phyloP scores from a whole-genome alignment of 2,113 vertebrate species.

The Leiothrix lutea region DNA sequence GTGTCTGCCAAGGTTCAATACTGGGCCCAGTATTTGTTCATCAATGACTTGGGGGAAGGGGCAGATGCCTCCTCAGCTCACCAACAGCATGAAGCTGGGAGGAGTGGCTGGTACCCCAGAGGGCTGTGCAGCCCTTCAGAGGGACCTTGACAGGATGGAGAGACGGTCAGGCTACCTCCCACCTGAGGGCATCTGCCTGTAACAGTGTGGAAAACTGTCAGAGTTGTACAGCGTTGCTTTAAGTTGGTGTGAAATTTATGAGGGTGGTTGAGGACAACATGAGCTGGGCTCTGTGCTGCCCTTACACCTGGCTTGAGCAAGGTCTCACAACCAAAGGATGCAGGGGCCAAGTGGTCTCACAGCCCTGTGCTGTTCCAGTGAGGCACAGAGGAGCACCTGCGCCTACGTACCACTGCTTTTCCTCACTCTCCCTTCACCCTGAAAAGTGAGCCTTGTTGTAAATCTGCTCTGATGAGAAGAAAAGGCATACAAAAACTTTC shows the following conservation, averaged over 20 bases:
- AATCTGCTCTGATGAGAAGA: background rate
- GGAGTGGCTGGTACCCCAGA: background rate
- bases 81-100: background rate
- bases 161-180: background rate
- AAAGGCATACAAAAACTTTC: background rate
- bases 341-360: background rate
- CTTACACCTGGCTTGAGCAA: background rate
- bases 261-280: background rate
- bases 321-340: background rate
- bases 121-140: background rate
- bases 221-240: background rate
- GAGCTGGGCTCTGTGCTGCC: background rate
- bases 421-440: background rate
- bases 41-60: background rate
- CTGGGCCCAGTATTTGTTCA: background rate
- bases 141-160: background rate
- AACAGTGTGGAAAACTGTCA: background rate
- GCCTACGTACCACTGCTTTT: background rate
- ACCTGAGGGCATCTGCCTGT: background rate
- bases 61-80: background rate
- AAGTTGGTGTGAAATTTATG: background rate
- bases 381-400: background rate
- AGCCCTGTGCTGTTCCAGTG: background rate
- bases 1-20: background rate
- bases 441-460: background rate